These are phyloP conservation scores for Cynocephalus volans DNA, from an alignment of 2,113 vertebrate species.

Conservation along the genomic window DNA sequence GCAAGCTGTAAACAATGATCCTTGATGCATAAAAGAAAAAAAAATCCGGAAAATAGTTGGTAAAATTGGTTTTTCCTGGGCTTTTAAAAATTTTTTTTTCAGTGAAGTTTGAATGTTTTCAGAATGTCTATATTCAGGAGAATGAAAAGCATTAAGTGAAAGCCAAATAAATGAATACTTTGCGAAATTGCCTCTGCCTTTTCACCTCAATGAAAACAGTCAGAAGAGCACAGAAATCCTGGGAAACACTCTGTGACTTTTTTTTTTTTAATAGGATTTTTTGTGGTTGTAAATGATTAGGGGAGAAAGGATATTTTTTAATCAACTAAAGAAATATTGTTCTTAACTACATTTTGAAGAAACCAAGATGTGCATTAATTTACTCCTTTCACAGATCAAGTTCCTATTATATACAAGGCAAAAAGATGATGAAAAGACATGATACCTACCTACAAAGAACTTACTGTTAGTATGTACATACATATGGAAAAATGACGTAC, in stretches of 20 bases:
- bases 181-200: constrained; percentile 15
- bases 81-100: not conserved
- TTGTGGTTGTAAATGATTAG: constrained; percentile 25
- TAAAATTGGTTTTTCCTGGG: constrained; percentile 26
- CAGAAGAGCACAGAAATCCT: constrained; percentile 37
- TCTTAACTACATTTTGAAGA: constrained; percentile 59
- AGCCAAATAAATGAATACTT: constrained; percentile 30
- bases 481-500: not conserved
- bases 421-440: not conserved
- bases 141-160: not conserved
- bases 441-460: not conserved
- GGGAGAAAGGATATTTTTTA: constrained; percentile 15
- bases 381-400: not conserved
- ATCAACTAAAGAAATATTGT: constrained; percentile 19
- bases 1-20: not conserved
- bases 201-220: not conserved
- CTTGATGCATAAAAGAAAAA: not conserved
- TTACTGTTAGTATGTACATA: not conserved
- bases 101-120: not conserved
- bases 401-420: not conserved
- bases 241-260: constrained; percentile 2
- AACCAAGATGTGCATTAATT: not conserved
- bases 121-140: constrained; percentile 26
- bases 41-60: not conserved
- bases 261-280: not conserved